Evolutionary conservation across 1,140 invertebrate species (phyloP), one percentile per base, ranked within the genome.

Genomic region (Drosophila mojavensis): DNA sequence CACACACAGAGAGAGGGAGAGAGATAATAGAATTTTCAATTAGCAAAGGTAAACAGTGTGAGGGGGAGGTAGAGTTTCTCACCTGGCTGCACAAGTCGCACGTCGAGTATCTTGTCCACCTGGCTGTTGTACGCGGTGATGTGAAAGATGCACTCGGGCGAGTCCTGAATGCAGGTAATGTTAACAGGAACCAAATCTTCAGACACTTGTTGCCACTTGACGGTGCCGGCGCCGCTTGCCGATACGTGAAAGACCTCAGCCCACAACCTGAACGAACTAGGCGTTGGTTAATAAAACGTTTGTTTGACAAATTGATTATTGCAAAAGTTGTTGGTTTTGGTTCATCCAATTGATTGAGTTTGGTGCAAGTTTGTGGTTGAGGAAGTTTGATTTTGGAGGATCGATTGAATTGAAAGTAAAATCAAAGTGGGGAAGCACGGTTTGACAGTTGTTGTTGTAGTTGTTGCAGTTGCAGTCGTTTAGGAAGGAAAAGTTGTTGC

Each of bases 101-200:
- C 97, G 92, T 99, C 98, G 78, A 99, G 95, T 82, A 99, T 99
- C 94, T 99, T 99, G 93, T 99, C 98, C 79, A 99, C 98, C 93
- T 99, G 98, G 90, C 97, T 98, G 94, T 99, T 99, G 94, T 99
- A 99, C 68, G 98, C 98, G 74, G 98, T 99, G 93, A 99, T 98
- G 94, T 99, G 98, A 94, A 98, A 99, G 84, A 98, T 96, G 92
- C 97, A 98, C 93, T 98, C 97, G 15, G 98, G 98, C 51, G 97
- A 97, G 93, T 98, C 97, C 93, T 98, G 97, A 84, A 99, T 97
- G 93, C 98, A 99, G 63, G 97, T 98, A 93, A 99, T 98, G 94
- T 98, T 99, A 59, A 99, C 97, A 63, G 98, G 98, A 62, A 99
- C 98, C 91, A 99, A 95, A 94, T 99, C 98, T 93, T 99, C 98